These are phyloP conservation scores for Lordiphosa andalusiaca DNA, from an alignment of 2,888 invertebrate genomes.

Conservation along the genomic window DNA sequence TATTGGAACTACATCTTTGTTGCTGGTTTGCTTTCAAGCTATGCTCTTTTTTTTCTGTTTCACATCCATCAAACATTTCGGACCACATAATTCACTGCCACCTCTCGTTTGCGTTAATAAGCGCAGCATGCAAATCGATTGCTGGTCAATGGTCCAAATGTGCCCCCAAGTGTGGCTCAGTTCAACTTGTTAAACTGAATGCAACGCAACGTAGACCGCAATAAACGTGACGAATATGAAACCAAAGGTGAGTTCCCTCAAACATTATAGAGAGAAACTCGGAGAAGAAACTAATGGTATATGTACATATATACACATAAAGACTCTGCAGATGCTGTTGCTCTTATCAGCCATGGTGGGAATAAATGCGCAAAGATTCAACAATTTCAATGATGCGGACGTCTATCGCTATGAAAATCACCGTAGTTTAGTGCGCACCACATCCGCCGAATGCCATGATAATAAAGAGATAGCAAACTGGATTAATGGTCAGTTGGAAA, in stretches of 20 bases:
- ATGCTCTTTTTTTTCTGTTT: not conserved
- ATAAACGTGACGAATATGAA: constrained; percentile 22
- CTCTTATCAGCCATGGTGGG: constrained; percentile 7
- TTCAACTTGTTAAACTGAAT: constrained; percentile 20
- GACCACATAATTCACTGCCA: too few species aligned
- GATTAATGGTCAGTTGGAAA: constrained; percentile 31
- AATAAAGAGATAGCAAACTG: constrained; percentile 25
- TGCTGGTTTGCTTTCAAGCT: too few species aligned
- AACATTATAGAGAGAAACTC: not conserved
- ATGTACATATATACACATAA: not conserved
- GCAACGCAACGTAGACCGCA: constrained; percentile 30
- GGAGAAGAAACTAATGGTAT: constrained; percentile 1
- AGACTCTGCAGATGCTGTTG: constrained; percentile 2
- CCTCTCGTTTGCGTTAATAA: constrained; percentile 4
- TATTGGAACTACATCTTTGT: too few species aligned
- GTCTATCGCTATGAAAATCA: not conserved
- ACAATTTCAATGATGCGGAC: too few species aligned
- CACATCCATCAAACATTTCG: not conserved
- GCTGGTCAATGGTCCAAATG: not conserved
- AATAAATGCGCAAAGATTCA: not conserved
- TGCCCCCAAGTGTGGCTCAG: constrained; percentile 24
- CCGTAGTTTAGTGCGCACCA: not conserved
- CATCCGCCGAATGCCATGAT: constrained; percentile 14
- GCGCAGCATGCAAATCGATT: constrained; percentile 48
- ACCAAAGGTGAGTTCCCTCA: constrained; percentile 31